Evolutionary conservation across 2,113 vertebrate species (phyloP), one percentile per base, ranked within the genome.

Genomic region (Nicator chloris): DNA sequence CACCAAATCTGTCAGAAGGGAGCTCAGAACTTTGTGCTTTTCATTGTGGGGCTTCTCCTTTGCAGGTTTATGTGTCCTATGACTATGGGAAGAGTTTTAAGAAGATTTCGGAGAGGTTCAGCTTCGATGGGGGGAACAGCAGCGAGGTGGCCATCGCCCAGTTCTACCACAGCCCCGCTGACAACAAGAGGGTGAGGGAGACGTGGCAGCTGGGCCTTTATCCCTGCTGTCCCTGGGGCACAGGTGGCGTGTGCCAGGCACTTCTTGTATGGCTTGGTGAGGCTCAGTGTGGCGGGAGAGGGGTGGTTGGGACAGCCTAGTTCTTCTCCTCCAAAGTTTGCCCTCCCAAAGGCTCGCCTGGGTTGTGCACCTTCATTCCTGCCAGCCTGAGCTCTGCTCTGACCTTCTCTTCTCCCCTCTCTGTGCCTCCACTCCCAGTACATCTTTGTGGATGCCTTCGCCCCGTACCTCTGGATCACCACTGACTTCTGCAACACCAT

Each of bases 161-260:
- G 98, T 99, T 99, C 98, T 99, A 99, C 97, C 99, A 99, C 98
- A 99, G 99, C 73, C 99, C 99, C 0, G 98, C 98, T 0, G 99
- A 99, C 97, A 99, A 99, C 97, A 98, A 98, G 94, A 97, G 99
- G 97, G 99, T 99, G 96, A 98, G 98, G 85, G n/a, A 64, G 18
- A 33, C 1, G 1, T 56, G 88, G 49, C 56, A 70, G 60, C 68
- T 45, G 51, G 31, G n/a, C 11, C 33, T 59, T 20, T 10, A 5
- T 50, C 30, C 75, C 57, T 44, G 42, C 50, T 57, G 27, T 42
- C 64, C 49, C 54, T 20, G n/a, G 56, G 54, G n/a, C 64, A 37
- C 47, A 68, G 59, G 27, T 4, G 6, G 39, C 5, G 1, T 0
- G 4, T 81, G 37, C 60, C 7, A 18, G 61, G 39, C 35, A 5